A percentile compares a stretch with the other conserved stretches of the same genome.
These are phyloP conservation scores for Cheilosia scutellata DNA, from an alignment of 2,888 invertebrate genomes.

Conservation along the genomic window DNA sequence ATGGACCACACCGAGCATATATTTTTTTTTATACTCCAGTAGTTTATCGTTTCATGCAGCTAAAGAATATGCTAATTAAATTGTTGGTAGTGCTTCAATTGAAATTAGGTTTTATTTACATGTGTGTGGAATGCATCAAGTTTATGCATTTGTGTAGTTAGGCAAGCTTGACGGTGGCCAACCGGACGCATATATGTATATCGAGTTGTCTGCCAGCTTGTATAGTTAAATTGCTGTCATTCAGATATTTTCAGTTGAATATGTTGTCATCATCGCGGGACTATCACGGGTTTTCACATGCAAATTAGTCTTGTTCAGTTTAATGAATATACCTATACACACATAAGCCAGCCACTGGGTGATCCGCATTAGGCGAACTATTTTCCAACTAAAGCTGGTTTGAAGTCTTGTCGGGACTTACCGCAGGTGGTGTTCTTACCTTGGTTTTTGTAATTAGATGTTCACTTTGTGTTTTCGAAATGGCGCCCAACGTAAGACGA, in stretches of 20 bases:
- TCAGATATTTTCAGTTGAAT: slow-evolving; percentile 11
- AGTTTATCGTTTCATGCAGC: slow-evolving; percentile 37
- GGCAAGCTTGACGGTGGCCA: slow-evolving; percentile 31
- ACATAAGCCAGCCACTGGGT: not conserved
- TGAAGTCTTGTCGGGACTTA: not conserved
- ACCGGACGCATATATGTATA: slow-evolving; percentile 34
- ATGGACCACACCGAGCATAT: slow-evolving; percentile 23
- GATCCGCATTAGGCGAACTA: not conserved
- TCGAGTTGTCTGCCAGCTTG: not conserved
- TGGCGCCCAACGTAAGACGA: not conserved
- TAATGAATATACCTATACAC: not conserved
- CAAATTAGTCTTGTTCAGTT: slow-evolving; percentile 12
- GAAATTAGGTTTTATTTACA: slow-evolving; percentile 50
- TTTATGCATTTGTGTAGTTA: slow-evolving; percentile 34
- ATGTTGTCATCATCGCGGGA: slow-evolving; percentile 52
- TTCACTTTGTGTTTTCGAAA: not conserved
- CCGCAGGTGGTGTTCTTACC: not conserved
- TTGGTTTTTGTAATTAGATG: not conserved
- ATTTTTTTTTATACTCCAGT: not conserved
- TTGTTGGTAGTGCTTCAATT: slow-evolving; percentile 72
- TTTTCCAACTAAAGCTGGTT: not conserved
- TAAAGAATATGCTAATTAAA: slow-evolving; percentile 66
- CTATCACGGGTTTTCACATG: slow-evolving; percentile 36
- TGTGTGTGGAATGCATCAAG: slow-evolving; percentile 26
- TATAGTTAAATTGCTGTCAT: slow-evolving; percentile 45